These are phyloP conservation scores for Triplophysa rosa DNA, from an alignment of 2,113 vertebrate species.

Conservation along the genomic window DNA sequence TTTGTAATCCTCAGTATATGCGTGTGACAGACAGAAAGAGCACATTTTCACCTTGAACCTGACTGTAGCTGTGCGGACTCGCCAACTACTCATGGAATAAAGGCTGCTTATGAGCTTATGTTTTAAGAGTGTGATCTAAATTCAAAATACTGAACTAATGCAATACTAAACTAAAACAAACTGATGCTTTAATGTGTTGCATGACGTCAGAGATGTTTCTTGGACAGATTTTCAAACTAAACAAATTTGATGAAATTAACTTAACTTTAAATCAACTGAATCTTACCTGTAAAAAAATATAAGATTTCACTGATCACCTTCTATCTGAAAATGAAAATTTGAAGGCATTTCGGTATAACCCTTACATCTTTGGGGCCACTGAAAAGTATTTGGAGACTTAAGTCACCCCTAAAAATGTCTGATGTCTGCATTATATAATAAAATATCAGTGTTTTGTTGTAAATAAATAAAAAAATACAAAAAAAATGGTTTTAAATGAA, in stretches of 20 bases:
- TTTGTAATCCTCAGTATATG: constrained; percentile 25
- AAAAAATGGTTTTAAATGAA: no score
- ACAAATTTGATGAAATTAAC: neutral
- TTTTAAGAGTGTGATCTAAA: constrained; percentile 25
- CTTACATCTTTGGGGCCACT: no score
- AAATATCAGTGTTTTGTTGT: no score
- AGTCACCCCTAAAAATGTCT: no score
- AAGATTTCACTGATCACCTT: no score
- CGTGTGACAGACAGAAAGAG: neutral
- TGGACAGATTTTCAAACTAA: neutral
- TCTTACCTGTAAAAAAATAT: no score
- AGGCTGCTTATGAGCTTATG: constrained; percentile 40
- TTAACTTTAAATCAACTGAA: no score
- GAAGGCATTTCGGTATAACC: no score
- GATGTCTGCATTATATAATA: no score
- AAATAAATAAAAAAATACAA: no score
- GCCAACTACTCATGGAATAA: neutral
- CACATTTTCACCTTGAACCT: constrained; percentile 3
- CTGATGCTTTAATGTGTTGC: constrained; percentile 9
- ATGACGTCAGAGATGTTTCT: neutral
- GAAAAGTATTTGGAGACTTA: no score
- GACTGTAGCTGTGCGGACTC: constrained; percentile 24
- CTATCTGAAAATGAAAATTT: no score
- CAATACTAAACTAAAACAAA: neutral
- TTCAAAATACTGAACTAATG: constrained; percentile 37